phyloP scores from a whole-genome alignment of 1,140 invertebrate species.

The Vollenhovia emeryi region DNA sequence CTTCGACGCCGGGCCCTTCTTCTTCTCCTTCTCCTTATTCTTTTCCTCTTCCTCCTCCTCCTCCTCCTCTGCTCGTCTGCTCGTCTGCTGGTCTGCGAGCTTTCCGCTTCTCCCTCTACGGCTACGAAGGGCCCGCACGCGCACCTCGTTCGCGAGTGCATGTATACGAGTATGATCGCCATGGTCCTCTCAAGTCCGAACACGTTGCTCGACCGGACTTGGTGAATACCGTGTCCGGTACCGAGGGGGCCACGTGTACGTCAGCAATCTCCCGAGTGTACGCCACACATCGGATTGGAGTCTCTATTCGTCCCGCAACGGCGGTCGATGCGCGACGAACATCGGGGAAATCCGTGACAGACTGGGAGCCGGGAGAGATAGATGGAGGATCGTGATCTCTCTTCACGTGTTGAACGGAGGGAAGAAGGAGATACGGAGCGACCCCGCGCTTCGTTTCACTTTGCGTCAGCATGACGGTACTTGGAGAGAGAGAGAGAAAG shows the following conservation, averaged over 20 bases:
- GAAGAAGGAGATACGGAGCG: slow-evolving; percentile 49
- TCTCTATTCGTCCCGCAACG: background rate
- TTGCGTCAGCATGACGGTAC: slow-evolving; percentile 49
- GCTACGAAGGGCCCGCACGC: background rate
- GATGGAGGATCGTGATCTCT: slow-evolving; percentile 59
- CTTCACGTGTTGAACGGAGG: slow-evolving; percentile 46
- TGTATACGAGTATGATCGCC: slow-evolving; percentile 3
- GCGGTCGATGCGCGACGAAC: slow-evolving; percentile 51
- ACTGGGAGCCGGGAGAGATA: slow-evolving; percentile 51
- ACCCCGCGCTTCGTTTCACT: slow-evolving; percentile 52
- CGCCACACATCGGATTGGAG: background rate
- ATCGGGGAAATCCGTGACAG: slow-evolving; percentile 34
- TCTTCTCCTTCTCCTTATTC: background rate
- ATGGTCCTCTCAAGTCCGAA: slow-evolving; percentile 59
- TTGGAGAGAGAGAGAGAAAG: background rate
- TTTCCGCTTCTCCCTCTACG: background rate
- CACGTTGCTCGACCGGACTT: slow-evolving; percentile 39
- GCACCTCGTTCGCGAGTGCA: background rate
- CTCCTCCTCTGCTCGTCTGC: background rate
- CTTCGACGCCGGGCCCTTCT: slow-evolving; percentile 70
- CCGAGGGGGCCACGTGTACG: background rate
- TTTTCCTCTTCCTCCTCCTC: background rate
- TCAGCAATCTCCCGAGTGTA: background rate
- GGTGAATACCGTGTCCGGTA: slow-evolving; percentile 9
- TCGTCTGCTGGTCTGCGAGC: background rate